A percentile compares a stretch with the other conserved stretches of the same genome.
phyloP scores from a whole-genome alignment of 2,113 vertebrate genomes.

The Myiozetetes cayanensis region DNA sequence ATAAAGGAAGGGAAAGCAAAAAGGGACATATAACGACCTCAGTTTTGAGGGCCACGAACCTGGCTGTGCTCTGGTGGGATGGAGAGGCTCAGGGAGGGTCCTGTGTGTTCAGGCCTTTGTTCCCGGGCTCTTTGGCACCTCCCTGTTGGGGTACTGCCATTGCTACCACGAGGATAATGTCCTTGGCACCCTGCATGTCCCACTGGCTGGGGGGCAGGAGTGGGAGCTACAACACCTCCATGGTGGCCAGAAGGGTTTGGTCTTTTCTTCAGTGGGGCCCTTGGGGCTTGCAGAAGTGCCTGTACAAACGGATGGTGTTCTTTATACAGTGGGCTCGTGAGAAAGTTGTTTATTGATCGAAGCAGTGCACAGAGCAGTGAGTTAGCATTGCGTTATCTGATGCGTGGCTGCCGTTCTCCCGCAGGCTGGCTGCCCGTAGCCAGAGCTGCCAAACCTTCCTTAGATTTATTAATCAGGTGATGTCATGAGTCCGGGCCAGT shows the following conservation, averaged over 20 bases:
- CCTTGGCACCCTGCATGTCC: fast-evolving
- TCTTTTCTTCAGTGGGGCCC: not conserved
- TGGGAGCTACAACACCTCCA: fast-evolving
- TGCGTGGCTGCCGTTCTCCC: not conserved
- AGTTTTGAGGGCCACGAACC: not conserved
- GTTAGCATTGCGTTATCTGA: not conserved
- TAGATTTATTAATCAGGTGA: conserved; percentile 39
- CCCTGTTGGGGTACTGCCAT: not conserved
- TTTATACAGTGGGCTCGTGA: not conserved
- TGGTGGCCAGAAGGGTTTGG: not conserved
- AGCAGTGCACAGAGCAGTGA: not conserved
- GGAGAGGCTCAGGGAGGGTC: not conserved
- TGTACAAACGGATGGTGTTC: fast-evolving
- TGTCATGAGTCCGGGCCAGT: conserved; percentile 3
- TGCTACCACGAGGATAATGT: fast-evolving
- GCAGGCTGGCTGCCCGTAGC: not conserved
- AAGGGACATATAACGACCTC: not conserved
- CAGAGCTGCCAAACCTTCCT: conserved; percentile 1
- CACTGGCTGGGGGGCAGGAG: fast-evolving
- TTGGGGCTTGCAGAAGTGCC: not conserved
- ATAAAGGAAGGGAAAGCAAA: not conserved
- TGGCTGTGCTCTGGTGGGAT: not conserved
- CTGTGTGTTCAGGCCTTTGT: fast-evolving
- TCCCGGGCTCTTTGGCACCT: not conserved
- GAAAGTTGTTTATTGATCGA: not conserved